These are phyloP conservation scores for Scaptomyza polygonia DNA, from an alignment of 2,888 invertebrate genomes.

Conservation along the genomic window DNA sequence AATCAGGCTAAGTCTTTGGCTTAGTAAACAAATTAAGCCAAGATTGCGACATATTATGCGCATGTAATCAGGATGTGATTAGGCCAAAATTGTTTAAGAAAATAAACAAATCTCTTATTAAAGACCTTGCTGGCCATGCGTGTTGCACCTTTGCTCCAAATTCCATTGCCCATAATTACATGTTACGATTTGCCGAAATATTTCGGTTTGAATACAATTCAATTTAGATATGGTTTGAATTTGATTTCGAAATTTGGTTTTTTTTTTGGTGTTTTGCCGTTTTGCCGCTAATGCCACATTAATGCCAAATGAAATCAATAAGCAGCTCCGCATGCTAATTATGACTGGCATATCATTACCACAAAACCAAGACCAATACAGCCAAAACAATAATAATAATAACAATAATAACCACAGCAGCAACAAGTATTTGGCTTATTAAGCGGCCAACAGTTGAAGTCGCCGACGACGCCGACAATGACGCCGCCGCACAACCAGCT, in stretches of 20 bases:
- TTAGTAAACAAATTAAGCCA: constrained; percentile 66
- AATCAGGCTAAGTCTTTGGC: constrained; percentile 61
- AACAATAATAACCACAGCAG: constrained; percentile 1
- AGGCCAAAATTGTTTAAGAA: constrained; percentile 12
- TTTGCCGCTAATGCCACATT: constrained; percentile 59
- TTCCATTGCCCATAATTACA: constrained; percentile 53
- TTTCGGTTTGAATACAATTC: constrained; percentile 19
- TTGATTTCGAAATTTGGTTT: constrained; percentile 42
- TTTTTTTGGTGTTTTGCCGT: not conserved
- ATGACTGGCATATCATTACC: constrained; percentile 78
- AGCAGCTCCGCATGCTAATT: constrained; percentile 65
- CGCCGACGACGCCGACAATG: constrained; percentile 26
- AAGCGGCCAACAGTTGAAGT: constrained; percentile 37
- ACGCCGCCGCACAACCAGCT: constrained; percentile 48
- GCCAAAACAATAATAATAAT: constrained; percentile 9
- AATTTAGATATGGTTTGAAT: constrained; percentile 45
- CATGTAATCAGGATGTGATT: constrained; percentile 71
- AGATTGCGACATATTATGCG: constrained; percentile 68
- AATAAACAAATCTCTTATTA: not conserved
- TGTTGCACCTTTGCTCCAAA: constrained; percentile 43
- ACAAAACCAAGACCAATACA: constrained; percentile 23
- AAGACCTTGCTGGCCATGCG: constrained; percentile 31
- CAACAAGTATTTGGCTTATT: constrained; percentile 44
- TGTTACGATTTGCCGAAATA: constrained; percentile 43
- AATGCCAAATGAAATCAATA: constrained; percentile 64